A percentile compares a stretch with the other conserved stretches of the same genome.
These are phyloP conservation scores for Helicolenus hilgendorfi DNA, from an alignment of 2,797 vertebrate genomes.

Conservation along the genomic window DNA sequence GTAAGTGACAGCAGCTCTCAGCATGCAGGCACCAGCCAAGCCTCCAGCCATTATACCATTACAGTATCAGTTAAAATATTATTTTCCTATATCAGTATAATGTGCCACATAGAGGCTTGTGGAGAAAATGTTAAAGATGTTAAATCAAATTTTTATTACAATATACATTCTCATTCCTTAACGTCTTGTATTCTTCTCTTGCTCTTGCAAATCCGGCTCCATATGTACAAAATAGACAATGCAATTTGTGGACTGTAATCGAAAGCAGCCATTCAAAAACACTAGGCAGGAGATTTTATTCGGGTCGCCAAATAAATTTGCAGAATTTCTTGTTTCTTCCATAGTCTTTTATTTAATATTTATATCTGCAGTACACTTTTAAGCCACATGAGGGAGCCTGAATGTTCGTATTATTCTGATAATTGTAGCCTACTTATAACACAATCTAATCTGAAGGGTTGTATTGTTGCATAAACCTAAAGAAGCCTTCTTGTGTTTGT, in stretches of 20 bases:
- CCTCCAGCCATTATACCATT: constrained; percentile 19
- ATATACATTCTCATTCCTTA: neutral
- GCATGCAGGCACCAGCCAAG: constrained; percentile 22
- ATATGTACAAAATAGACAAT: neutral
- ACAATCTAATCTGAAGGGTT: no score
- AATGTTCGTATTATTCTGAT: no score
- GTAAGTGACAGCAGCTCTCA: constrained; percentile 54
- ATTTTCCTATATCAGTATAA: neutral
- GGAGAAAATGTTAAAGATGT: neutral
- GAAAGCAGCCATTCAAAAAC: no score
- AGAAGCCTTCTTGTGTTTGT: no score
- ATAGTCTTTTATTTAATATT: no score
- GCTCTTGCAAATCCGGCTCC: neutral
- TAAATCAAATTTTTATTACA: neutral
- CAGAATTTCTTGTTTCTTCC: no score
- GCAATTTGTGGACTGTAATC: neutral
- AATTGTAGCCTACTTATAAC: no score
- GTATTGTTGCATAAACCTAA: no score
- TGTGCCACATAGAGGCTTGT: neutral
- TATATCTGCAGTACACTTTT: no score
- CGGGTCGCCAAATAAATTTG: no score
- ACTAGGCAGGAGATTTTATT: no score
- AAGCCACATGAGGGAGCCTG: no score
- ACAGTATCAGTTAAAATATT: constrained; percentile 13
- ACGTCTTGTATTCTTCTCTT: neutral